phyloP scores from a whole-genome alignment of 2,113 vertebrate species.

The Vimba vimba region DNA sequence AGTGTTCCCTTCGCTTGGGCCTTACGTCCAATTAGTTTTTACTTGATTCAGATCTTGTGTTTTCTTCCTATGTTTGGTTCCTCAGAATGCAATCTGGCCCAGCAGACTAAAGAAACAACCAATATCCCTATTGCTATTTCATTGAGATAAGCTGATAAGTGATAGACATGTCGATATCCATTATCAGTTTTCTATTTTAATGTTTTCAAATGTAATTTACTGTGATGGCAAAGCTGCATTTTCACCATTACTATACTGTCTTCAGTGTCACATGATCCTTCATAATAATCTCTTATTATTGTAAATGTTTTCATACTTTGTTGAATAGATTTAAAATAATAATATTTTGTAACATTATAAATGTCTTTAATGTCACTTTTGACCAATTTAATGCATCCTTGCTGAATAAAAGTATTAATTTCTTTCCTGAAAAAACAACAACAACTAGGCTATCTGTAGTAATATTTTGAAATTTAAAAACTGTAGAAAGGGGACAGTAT shows the following conservation, averaged over 20 bases:
- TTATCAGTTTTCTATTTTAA: not conserved
- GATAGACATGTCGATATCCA: not conserved
- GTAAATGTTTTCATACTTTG: no score
- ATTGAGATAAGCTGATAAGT: not conserved
- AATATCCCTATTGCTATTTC: not conserved
- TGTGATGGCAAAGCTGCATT: not conserved
- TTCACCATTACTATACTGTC: not conserved
- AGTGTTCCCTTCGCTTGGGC: not conserved
- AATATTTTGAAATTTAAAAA: no score
- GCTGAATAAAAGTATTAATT: no score
- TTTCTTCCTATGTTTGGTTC: not conserved
- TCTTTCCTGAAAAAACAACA: no score
- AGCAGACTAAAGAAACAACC: not conserved
- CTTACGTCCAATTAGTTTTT: constrained; percentile 10
- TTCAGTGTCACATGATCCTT: not conserved
- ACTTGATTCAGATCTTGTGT: not conserved
- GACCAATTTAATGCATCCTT: no score
- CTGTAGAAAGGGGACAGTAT: no score
- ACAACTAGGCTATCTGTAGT: no score
- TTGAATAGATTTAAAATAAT: no score
- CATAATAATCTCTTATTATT: no score
- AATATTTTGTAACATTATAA: no score
- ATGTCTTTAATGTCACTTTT: no score
- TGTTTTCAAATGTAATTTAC: not conserved
- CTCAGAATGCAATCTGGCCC: not conserved